Conservation (phyloP, 2,113 vertebrate genomes). For the Cinclus mexicanus region DNA sequence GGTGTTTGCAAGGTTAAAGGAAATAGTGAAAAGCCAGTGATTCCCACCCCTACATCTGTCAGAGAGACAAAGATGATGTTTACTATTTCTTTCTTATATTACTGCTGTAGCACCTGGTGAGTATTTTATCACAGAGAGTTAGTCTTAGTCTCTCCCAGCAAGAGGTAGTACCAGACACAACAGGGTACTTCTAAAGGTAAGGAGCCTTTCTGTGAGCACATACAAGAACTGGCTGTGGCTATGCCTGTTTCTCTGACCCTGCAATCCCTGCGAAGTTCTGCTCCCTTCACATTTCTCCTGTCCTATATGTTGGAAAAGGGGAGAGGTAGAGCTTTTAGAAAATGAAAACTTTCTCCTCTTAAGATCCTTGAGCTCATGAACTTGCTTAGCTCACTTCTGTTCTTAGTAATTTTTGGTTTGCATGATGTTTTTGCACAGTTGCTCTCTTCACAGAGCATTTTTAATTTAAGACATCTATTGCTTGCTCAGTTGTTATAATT, state of each 20-base stretch:
- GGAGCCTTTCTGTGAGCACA: not conserved
- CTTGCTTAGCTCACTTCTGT: not conserved
- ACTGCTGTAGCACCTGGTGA: not conserved
- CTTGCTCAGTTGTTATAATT: not conserved
- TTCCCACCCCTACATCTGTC: not conserved
- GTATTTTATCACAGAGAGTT: not conserved
- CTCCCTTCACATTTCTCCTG: not conserved
- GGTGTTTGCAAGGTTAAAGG: not conserved
- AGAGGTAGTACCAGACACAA: not conserved
- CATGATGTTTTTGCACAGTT: not conserved
- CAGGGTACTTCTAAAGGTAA: not conserved
- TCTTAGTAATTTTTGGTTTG: not conserved
- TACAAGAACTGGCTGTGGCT: not conserved
- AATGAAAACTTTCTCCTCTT: not conserved
- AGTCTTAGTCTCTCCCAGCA: not conserved
- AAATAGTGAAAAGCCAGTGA: not conserved
- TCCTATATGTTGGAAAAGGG: not conserved
- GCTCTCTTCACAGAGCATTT: not conserved
- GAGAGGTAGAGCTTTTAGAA: not conserved
- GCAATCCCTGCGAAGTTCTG: not conserved
- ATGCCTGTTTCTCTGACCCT: not conserved
- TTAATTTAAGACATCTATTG: not conserved
- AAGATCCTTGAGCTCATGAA: not conserved
- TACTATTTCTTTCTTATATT: not conserved
- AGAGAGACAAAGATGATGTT: not conserved